Conservation (phyloP, 2,797 vertebrate genomes). For the Protonibea diacanthus region DNA sequence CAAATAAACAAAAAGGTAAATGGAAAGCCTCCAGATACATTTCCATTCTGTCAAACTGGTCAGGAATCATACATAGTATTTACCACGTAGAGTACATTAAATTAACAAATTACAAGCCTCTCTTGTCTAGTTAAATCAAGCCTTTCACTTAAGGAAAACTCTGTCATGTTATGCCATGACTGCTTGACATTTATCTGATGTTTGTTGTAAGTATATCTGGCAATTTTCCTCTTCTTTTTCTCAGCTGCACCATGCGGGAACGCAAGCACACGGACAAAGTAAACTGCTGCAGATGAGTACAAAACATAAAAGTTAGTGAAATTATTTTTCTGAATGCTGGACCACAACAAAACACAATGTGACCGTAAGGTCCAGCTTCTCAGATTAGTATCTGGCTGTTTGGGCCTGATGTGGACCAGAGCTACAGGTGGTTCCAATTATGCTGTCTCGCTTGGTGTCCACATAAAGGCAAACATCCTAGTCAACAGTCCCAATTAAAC, state of each 20-base stretch:
- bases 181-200: slow-evolving; percentile 22
- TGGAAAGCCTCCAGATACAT: background rate
- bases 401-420: slow-evolving; percentile 9
- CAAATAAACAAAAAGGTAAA: background rate
- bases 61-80: background rate
- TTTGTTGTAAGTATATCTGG: slow-evolving; percentile 30
- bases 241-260: background rate
- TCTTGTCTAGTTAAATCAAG: slow-evolving; percentile 19
- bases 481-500: slow-evolving; percentile 27
- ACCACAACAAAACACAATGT: background rate
- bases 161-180: background rate
- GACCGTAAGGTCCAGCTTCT: slow-evolving; percentile 10
- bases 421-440: slow-evolving; percentile 55
- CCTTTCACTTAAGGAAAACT: background rate
- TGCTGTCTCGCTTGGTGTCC: slow-evolving; percentile 16
- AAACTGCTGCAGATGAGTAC: background rate
- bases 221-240: slow-evolving; percentile 39
- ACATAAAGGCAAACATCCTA: slow-evolving; percentile 4
- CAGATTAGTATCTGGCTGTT: slow-evolving; percentile 38
- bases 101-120: slow-evolving; percentile 9
- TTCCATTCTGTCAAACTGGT: slow-evolving; percentile 9
- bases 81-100: slow-evolving; percentile 10
- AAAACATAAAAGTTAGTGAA: background rate
- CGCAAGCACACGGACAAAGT: no score
- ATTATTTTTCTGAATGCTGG: background rate